Evolutionary conservation across 2,113 vertebrate genomes (phyloP).

Genomic region (Passerina amoena): DNA sequence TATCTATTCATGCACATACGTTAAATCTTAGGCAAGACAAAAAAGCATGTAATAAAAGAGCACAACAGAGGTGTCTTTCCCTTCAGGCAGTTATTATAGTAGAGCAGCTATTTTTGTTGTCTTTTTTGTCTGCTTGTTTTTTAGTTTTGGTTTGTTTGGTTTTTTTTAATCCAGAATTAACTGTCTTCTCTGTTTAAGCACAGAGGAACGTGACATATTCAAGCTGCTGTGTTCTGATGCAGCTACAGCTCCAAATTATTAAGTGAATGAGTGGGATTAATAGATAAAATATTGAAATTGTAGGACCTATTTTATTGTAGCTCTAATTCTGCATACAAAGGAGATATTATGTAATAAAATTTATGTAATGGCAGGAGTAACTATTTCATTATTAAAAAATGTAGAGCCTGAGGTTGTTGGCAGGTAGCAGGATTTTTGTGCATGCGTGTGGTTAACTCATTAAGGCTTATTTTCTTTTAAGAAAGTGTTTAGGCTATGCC

Average conservation of each 20-base stretch:
- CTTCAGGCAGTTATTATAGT: neutral
- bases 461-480: conserved; percentile 42
- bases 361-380: conserved; percentile 55
- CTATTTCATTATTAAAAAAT: conserved; percentile 62
- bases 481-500: conserved; percentile 16
- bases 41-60: neutral
- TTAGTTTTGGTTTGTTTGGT: neutral
- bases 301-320: neutral
- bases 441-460: conserved; percentile 53
- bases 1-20: neutral
- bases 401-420: conserved; percentile 52
- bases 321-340: conserved; percentile 42
- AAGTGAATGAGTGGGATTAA: neutral
- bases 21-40: neutral
- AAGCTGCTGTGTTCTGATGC: neutral
- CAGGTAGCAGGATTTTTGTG: conserved; percentile 45
- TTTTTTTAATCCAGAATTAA: neutral
- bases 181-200: neutral
- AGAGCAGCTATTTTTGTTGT: neutral
- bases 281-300: neutral
- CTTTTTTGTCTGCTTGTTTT: neutral
- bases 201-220: neutral
- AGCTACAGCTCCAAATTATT: conserved; percentile 7
- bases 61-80: neutral
- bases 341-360: conserved; percentile 63